Conservation (phyloP, 1,140 invertebrate genomes). For the Calephelis virginiensis region DNA sequence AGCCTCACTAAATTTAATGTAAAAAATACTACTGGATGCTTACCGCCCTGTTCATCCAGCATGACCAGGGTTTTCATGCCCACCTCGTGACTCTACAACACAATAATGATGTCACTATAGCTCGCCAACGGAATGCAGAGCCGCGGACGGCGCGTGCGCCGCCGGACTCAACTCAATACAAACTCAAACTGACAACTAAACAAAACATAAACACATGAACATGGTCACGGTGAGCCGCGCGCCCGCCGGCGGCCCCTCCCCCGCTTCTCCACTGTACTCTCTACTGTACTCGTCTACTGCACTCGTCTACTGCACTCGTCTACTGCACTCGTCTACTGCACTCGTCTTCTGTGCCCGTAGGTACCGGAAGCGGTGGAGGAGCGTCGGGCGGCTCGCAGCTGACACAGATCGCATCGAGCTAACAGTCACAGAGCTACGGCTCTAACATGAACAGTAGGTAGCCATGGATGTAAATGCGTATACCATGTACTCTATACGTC, state of each 20-base stretch:
- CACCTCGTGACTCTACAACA: slow-evolving; percentile 94
- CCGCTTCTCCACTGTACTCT: slow-evolving; percentile 19
- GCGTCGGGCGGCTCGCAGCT: slow-evolving; percentile 45
- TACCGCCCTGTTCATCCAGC: slow-evolving; percentile 97
- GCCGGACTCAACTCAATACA: slow-evolving; percentile 50
- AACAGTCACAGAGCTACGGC: slow-evolving; percentile 70
- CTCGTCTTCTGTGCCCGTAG: too few species aligned
- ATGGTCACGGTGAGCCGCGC: slow-evolving; percentile 50
- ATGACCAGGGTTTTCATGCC: slow-evolving; percentile 96
- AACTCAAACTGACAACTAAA: slow-evolving; percentile 72
- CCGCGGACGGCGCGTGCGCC: slow-evolving; percentile 41
- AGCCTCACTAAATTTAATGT: slow-evolving; percentile 74
- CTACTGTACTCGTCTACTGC: too few species aligned
- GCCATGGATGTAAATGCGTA: slow-evolving; percentile 74
- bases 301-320: too few species aligned
- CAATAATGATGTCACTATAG: slow-evolving; percentile 80
- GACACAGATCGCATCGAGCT: slow-evolving; percentile 69
- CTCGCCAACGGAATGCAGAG: slow-evolving; percentile 66
- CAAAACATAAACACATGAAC: slow-evolving; percentile 62
- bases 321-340: too few species aligned
- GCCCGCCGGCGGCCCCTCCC: slow-evolving; percentile 45
- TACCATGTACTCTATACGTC: slow-evolving; percentile 71
- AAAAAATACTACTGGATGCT: slow-evolving; percentile 81
- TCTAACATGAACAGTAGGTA: slow-evolving; percentile 74
- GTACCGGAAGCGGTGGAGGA: slow-evolving; percentile 41